Evolutionary conservation across 2,797 vertebrate species (phyloP).

Genomic region (Choloepus didactylus): DNA sequence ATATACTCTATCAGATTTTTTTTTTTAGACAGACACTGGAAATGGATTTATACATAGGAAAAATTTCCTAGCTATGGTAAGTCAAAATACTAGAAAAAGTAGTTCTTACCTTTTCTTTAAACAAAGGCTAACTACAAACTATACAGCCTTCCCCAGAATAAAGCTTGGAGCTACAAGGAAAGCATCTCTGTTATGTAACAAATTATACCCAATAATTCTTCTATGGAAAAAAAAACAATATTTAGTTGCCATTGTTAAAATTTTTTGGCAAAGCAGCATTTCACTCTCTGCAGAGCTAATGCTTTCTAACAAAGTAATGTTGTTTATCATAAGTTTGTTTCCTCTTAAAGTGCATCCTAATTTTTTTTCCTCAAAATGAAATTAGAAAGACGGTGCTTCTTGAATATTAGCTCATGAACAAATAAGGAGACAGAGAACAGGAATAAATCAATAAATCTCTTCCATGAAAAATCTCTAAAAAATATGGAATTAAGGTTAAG

Average conservation of each 20-base stretch:
- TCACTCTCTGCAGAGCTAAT: not conserved
- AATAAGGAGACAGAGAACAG: not conserved
- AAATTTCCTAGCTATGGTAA: constrained; percentile 39
- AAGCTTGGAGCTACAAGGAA: not conserved
- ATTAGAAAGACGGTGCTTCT: not conserved
- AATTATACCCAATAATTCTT: constrained; percentile 34
- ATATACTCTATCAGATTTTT: constrained; percentile 22
- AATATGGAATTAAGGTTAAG: not conserved
- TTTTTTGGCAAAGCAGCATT: constrained; percentile 10
- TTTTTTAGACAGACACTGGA: constrained; percentile 54
- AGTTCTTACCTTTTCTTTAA: not conserved
- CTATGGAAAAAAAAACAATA: constrained; percentile 28
- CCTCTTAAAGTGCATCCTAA: not conserved
- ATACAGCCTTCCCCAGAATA: not conserved
- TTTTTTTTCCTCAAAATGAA: constrained; percentile 39
- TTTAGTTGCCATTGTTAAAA: constrained; percentile 26
- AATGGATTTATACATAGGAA: constrained; percentile 55
- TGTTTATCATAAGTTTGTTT: constrained; percentile 19
- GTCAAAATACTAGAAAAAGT: constrained; percentile 56
- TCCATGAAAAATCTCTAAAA: not conserved
- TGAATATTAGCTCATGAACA: not conserved
- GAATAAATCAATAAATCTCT: constrained; percentile 23
- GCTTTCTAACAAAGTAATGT: constrained; percentile 36
- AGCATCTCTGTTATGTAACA: not conserved
- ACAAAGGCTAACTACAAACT: constrained; percentile 45